Evolutionary conservation across 2,888 invertebrate genomes (phyloP), one percentile per base, ranked within the genome.

Genomic region (Xestia ashworthii): DNA sequence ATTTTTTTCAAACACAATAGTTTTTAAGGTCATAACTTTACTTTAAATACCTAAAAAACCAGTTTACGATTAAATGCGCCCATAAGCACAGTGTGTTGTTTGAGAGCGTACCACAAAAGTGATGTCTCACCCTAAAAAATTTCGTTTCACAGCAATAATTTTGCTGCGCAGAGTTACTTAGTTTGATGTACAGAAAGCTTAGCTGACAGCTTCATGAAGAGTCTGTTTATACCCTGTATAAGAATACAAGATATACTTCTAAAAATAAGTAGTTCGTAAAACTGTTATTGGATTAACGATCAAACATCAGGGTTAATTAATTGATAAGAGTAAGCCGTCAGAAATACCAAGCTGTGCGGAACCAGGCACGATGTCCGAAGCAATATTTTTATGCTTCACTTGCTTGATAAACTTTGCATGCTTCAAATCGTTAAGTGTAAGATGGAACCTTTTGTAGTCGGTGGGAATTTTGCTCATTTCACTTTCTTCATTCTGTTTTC

Each of bases 401-500:
- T 22, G 41, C 22, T 32, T 71, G 22, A 71, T 70, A 16, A 41
- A 50, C 66, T n/a, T 62, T 9, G 25, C 50, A 8, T 32, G 25
- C 8, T 77, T 53, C 4, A 53, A 53, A 11, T 53, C 0, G n/a
- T 53, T 9, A 53, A 55, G 55, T 55, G 76, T 19, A 11, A 50
- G 9, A 72, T 84, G 58, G 74, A 81, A n/a, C 76, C 83, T 0
- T 82, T 74, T 12, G 76, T 91, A 3, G 76, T 66, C 0, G 80
- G 73, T 0, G 83, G 83, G 0, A 16, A 19, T 12, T 64, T 16
- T 9, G 71, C 76, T 11, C 38, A 25, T 62, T 69, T 19, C 3
- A 60, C 4, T 83, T 80, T 9, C 74, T 74, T 1, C 62, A 89
- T 64, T 87, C 88, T 2, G 88, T 78, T 1, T 86, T 85, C 44